A percentile compares a stretch with the other conserved stretches of the same genome.
These are phyloP conservation scores for Psittacula derbiana DNA, from an alignment of 2,797 vertebrate species.

Conservation along the genomic window DNA sequence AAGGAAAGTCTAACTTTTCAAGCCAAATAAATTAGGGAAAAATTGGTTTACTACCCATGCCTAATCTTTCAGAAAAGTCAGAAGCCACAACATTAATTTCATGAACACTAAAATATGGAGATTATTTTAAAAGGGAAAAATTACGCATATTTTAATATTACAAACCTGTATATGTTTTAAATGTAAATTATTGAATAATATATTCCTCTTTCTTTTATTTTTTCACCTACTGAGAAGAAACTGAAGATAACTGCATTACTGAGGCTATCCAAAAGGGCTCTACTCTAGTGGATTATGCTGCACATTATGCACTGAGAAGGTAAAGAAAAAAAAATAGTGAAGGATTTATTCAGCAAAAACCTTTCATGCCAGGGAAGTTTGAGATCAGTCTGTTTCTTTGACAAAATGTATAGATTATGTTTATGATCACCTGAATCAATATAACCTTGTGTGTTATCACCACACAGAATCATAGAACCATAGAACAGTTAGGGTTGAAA, in stretches of 20 bases:
- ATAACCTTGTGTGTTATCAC: background rate
- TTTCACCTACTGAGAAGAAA: background rate
- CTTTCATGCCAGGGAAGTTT: background rate
- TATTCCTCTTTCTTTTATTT: background rate
- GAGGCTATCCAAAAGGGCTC: conserved; percentile 69
- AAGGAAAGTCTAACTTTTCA: background rate
- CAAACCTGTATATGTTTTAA: background rate
- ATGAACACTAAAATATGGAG: background rate
- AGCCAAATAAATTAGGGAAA: background rate
- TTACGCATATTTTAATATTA: background rate
- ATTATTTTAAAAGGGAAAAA: background rate
- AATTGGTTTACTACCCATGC: background rate
- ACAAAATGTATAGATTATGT: background rate
- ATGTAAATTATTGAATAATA: background rate
- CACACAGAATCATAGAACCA: no score
- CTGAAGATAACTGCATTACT: conserved; percentile 28
- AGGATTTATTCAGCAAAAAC: background rate
- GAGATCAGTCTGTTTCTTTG: background rate
- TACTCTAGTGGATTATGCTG: conserved; percentile 58
- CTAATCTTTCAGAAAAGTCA: background rate
- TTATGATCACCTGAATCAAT: background rate
- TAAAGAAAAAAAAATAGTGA: conserved; percentile 38
- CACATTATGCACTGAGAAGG: conserved; percentile 63
- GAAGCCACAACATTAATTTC: background rate
- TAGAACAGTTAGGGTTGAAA: no score